A percentile compares a stretch with the other conserved stretches of the same genome.
Conservation (phyloP, 2,888 invertebrate species). For the Andrena praecox region DNA sequence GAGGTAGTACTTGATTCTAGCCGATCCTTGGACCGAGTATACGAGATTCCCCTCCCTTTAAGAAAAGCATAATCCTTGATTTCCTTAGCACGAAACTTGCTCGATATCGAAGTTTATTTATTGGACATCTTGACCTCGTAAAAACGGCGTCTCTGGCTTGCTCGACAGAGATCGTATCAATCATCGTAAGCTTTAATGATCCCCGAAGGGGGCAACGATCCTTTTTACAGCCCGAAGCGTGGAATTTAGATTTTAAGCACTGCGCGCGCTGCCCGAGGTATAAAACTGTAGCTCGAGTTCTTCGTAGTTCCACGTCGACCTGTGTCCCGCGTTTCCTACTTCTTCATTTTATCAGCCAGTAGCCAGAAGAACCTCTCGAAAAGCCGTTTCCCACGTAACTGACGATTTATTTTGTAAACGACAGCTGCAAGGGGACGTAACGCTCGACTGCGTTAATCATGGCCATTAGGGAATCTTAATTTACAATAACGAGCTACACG, state of each 20-base stretch:
- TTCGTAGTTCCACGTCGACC: background rate
- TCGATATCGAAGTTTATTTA: slow-evolving; percentile 28
- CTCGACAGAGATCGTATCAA: slow-evolving; percentile 9
- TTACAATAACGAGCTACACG: slow-evolving; percentile 22
- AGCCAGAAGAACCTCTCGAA: background rate
- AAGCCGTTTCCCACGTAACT: background rate
- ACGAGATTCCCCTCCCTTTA: background rate
- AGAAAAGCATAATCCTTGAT: slow-evolving; percentile 2
- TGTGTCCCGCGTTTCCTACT: background rate
- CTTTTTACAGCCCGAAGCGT: slow-evolving; percentile 8
- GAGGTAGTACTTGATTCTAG: too few relatives aligned
- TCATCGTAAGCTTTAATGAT: slow-evolving; percentile 20
- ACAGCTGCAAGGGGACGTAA: background rate
- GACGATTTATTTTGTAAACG: background rate
- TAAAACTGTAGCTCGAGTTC: slow-evolving; percentile 13
- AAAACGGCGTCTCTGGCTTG: slow-evolving; percentile 7
- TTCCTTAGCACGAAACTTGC: slow-evolving; percentile 7
- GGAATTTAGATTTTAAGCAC: slow-evolving; percentile 3
- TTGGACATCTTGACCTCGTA: slow-evolving; percentile 32
- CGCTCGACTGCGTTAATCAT: slow-evolving; percentile 25
- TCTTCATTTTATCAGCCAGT: background rate
- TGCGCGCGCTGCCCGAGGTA: background rate
- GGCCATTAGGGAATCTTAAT: slow-evolving; percentile 17
- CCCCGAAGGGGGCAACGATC: background rate
- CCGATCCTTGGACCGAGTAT: background rate